These are phyloP conservation scores for Drosophila kuntzei DNA, from an alignment of 2,888 invertebrate species.

Conservation along the genomic window DNA sequence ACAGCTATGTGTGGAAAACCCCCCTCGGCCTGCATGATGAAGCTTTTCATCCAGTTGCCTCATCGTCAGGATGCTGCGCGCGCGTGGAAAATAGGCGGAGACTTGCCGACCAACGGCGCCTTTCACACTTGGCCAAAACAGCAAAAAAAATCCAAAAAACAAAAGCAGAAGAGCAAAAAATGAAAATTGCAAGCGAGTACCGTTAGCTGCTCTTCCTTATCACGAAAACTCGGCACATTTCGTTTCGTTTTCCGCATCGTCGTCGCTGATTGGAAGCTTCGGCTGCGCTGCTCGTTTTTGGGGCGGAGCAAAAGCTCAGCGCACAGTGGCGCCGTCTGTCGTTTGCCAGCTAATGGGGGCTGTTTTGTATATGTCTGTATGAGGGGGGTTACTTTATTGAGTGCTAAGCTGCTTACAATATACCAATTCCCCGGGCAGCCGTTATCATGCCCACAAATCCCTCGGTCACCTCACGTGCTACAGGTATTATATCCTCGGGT, in stretches of 20 bases:
- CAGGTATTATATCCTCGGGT: constrained; percentile 87
- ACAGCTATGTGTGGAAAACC: constrained; percentile 21
- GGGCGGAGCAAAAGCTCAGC: constrained; percentile 75
- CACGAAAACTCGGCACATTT: constrained; percentile 52
- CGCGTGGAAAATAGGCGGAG: constrained; percentile 85
- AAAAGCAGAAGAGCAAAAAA: constrained; percentile 29
- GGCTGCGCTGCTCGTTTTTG: constrained; percentile 62
- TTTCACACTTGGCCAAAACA: constrained; percentile 50
- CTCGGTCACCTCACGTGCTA: constrained; percentile 87
- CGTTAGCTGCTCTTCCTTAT: constrained; percentile 59
- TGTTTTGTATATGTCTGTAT: constrained; percentile 19
- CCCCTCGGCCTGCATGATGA: constrained; percentile 44
- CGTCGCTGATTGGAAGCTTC: constrained; percentile 76
- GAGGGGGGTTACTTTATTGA: constrained; percentile 31
- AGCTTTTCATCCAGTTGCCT: constrained; percentile 40
- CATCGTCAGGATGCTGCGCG: constrained; percentile 82
- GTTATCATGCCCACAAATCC: constrained; percentile 87
- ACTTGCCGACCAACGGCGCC: constrained; percentile 62
- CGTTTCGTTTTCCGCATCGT: constrained; percentile 52
- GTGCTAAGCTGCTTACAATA: constrained; percentile 51
- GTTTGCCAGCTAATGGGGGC: constrained; percentile 38
- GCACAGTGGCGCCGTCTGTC: constrained; percentile 62
- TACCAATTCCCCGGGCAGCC: constrained; percentile 84
- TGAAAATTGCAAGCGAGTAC: constrained; percentile 43
- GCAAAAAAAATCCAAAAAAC: constrained; percentile 13